Conservation (phyloP, 2,888 invertebrate genomes). For the Rapana venosa region DNA sequence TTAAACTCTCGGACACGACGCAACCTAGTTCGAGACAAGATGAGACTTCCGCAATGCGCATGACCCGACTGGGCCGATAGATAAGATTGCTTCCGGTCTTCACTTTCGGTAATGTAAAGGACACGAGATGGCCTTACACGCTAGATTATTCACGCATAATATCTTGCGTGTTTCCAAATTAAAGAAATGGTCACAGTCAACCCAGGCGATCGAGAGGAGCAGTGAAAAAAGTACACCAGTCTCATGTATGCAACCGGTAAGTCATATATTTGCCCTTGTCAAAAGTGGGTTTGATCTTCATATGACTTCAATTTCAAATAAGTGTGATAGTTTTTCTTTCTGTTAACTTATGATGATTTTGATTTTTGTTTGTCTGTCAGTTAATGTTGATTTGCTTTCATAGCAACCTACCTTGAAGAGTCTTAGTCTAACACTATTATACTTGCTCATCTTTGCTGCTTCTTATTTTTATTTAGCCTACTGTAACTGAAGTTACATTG, state of each 20-base stretch:
- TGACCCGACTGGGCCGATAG: neutral
- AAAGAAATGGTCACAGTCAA: constrained; percentile 35
- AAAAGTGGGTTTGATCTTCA: neutral
- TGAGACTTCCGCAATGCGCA: neutral
- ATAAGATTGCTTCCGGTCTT: constrained; percentile 34
- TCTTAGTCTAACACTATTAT: too few species aligned
- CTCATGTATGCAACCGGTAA: neutral
- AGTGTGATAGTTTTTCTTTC: too few species aligned
- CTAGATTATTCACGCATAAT: constrained; percentile 46
- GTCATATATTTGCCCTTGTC: constrained; percentile 27
- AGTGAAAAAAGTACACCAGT: constrained; percentile 7
- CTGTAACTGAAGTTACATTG: too few species aligned
- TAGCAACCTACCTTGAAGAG: too few species aligned
- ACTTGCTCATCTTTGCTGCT: too few species aligned
- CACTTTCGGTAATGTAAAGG: constrained; percentile 32
- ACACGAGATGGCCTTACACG: constrained; percentile 47
- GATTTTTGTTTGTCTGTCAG: neutral
- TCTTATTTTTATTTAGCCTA: too few species aligned
- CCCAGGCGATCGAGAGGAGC: constrained; percentile 38
- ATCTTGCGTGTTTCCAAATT: constrained; percentile 40
- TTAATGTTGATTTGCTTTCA: neutral
- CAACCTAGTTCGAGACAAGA: constrained; percentile 10
- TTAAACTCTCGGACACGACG: constrained; percentile 45
- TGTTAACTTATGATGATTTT: neutral
- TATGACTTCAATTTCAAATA: too few species aligned